phyloP scores from a whole-genome alignment of 92 coral and sea anemone species.

The Bergia puertoricense region DNA sequence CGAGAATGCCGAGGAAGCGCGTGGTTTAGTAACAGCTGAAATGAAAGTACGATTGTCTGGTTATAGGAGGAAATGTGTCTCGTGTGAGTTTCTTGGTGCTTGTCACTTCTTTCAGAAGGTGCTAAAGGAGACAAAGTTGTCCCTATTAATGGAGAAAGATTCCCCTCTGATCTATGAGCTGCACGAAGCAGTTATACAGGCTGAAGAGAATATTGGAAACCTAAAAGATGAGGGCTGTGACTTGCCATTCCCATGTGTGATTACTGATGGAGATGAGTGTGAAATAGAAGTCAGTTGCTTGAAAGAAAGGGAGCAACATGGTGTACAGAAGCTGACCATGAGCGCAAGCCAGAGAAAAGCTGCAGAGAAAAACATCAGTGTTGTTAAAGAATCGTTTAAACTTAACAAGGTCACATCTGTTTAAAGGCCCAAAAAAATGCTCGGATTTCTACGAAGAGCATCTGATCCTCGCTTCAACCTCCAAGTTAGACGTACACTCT shows the following conservation, averaged over 20 bases:
- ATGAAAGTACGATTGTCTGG: slow-evolving; percentile 37
- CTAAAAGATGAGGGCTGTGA: slow-evolving; percentile 33
- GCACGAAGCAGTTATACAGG: slow-evolving; percentile 34
- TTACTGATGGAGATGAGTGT: slow-evolving; percentile 37
- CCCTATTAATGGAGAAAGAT: slow-evolving; percentile 36
- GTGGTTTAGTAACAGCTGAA: slow-evolving; percentile 35
- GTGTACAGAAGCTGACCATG: slow-evolving; percentile 34
- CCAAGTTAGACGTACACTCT: no score
- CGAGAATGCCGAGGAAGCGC: slow-evolving; percentile 34
- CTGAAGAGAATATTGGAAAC: slow-evolving; percentile 34
- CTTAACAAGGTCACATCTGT: slow-evolving; percentile 13
- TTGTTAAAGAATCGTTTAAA: slow-evolving; percentile 38
- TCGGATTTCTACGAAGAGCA: no score
- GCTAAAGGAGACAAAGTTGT: slow-evolving; percentile 38
- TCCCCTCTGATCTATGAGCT: slow-evolving; percentile 30
- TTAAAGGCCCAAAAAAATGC: no score
- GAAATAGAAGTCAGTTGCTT: slow-evolving; percentile 38
- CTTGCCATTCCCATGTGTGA: slow-evolving; percentile 37
- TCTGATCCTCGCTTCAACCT: no score
- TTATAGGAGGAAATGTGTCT: slow-evolving; percentile 32
- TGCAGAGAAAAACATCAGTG: slow-evolving; percentile 40
- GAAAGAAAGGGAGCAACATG: slow-evolving; percentile 39
- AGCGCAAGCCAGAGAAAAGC: slow-evolving; percentile 36
- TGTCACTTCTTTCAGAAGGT: slow-evolving; percentile 39
- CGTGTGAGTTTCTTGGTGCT: slow-evolving; percentile 37